phyloP scores from a whole-genome alignment of 1,140 invertebrate species.

The Heliconius nattereri region DNA sequence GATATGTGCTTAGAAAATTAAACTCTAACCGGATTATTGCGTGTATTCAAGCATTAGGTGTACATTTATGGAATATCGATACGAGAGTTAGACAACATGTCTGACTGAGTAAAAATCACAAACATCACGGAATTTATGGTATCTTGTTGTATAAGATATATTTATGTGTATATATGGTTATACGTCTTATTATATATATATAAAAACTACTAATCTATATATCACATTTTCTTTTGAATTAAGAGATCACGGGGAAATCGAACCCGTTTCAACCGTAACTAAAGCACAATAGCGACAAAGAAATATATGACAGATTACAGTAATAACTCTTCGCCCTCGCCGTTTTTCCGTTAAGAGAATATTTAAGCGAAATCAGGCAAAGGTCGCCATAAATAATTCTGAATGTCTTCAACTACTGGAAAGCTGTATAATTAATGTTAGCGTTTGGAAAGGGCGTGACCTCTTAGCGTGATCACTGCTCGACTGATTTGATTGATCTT shows the following conservation, averaged over 20 bases:
- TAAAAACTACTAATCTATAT: too few species aligned
- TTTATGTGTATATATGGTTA: too few species aligned
- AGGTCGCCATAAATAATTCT: conserved; percentile 12
- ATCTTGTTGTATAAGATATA: too few species aligned
- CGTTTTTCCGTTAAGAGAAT: conserved; percentile 15
- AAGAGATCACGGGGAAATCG: not conserved
- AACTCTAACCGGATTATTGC: too few species aligned
- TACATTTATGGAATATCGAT: too few species aligned
- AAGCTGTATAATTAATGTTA: conserved; percentile 11
- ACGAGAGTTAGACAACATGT: too few species aligned
- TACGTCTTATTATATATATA: too few species aligned
- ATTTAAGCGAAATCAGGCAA: conserved; percentile 14
- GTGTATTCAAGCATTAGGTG: not conserved
- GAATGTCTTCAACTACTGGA: conserved; percentile 12
- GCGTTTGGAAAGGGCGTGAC: conserved; percentile 5
- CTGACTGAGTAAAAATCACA: too few species aligned
- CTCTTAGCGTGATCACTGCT: not conserved
- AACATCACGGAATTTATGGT: too few species aligned
- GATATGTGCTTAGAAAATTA: not conserved
- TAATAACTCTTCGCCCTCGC: not conserved
- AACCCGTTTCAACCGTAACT: not conserved
- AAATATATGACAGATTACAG: conserved; percentile 14
- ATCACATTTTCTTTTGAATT: too few species aligned
- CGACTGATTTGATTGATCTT: not conserved
- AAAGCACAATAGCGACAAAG: not conserved